A percentile compares a stretch with the other conserved stretches of the same genome.
Evolutionary conservation across 1,140 invertebrate species (phyloP).

Genomic region (Halictus rubicundus): DNA sequence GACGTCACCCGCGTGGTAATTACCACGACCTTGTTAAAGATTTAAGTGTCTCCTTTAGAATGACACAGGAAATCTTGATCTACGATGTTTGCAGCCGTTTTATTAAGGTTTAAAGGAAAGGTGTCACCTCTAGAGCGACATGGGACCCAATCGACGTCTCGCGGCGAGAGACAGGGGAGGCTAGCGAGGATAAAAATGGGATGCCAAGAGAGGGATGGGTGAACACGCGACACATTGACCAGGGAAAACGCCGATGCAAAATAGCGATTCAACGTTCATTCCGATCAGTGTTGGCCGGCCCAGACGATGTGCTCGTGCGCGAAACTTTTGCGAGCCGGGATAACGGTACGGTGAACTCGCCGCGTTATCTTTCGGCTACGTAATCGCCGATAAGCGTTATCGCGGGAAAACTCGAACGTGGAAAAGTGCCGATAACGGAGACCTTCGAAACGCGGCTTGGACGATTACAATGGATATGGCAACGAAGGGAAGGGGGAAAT

Average conservation of each 20-base stretch:
- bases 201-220: no score
- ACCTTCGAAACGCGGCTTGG: not conserved
- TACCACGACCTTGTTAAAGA: no score
- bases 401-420: not conserved
- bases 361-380: slow-evolving; percentile 46
- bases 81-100: no score
- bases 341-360: slow-evolving; percentile 58
- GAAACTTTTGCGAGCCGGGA: slow-evolving; percentile 53
- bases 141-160: no score
- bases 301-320: slow-evolving; percentile 15
- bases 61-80: no score
- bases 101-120: no score
- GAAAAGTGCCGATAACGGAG: not conserved
- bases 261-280: slow-evolving; percentile 3
- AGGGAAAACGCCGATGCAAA: not conserved
- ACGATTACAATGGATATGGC: not conserved
- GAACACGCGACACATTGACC: no score
- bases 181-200: no score
- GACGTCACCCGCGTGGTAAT: not conserved
- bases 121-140: no score
- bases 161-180: no score
- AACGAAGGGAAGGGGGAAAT: no score
- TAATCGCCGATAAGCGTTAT: slow-evolving; percentile 53
- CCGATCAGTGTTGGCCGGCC: not conserved
- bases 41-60: no score